Evolutionary conservation across 2,797 vertebrate genomes (phyloP), one percentile per base, ranked within the genome.

Genomic region (Holocentrus rufus): DNA sequence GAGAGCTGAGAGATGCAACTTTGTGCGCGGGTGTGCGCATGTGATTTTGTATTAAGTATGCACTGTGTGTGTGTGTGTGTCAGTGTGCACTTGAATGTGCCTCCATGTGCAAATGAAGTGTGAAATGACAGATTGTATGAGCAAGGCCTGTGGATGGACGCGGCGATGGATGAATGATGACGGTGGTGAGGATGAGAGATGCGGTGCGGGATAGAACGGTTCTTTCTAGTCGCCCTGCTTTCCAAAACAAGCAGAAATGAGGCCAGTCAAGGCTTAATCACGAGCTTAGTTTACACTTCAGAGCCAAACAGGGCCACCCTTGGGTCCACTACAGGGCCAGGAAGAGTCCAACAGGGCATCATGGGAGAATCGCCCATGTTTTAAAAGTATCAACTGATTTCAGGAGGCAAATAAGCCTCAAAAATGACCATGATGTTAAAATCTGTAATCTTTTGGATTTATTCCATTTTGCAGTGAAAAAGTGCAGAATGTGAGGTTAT

Each of bases 111-210:
- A 44, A 77, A 69, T 71, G 18, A 77, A 70, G 52, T 30, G 56
- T 59, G 67, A 63, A 82, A 74, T 76, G 69, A 69, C 69, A 76
- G 42, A 75, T 55, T 70, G 47, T 65, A n/a, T 50, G 39, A 66
- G 36, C 58, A 10, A 60, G 22, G 58, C 11, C 11, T 44, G 47
- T 39, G 54, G 46, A 20, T 59, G 42, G 53, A 55, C 17, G 53
- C 11, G 14, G 13, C 3, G 53, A 55, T 30, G 15, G 65, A 36
- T 77, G 42, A 54, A 52, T 61, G 74, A 57, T 60, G 34, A 58
- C 14, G 14, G 5, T 56, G 18, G 61, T 49, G 25, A 66, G 15
- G 36, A 72, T 65, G 36, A 57, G 53, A 18, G 62, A 54, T 60
- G 49, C n/a, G 39, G 44, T 42, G 17, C 9, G 18, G 7, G 39